Percentiles rank a stretch among this genome's conserved stretches.
Conservation (phyloP, 2,113 vertebrate species). For the Scytalopus superciliaris region DNA sequence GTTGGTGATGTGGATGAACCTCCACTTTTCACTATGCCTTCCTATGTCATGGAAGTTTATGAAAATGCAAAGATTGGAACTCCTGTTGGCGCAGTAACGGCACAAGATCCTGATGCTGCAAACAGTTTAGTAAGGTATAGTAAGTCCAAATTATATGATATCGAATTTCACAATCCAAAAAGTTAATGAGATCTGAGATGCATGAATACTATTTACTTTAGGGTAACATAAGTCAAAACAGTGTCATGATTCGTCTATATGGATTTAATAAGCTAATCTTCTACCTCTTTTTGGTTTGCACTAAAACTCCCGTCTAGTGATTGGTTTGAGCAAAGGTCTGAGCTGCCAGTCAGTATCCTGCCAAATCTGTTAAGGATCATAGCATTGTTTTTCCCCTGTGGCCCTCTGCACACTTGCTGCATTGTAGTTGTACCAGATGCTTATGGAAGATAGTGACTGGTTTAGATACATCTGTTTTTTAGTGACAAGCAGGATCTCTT, state of each 20-base stretch:
- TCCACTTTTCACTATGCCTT: constrained; percentile 89
- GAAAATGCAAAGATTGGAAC: constrained; percentile 89
- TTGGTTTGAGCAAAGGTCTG: background rate
- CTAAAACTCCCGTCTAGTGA: background rate
- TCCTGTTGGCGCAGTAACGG: constrained; percentile 86
- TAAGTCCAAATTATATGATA: background rate
- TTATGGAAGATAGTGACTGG: background rate
- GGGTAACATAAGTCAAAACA: background rate
- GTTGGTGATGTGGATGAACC: constrained; percentile 95
- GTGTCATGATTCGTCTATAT: background rate
- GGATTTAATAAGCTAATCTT: background rate
- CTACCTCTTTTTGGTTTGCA: background rate
- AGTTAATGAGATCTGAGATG: background rate
- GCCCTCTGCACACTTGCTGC: background rate
- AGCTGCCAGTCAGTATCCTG: background rate
- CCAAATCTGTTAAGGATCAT: background rate
- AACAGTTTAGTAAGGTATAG: constrained; percentile 89
- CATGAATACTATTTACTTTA: background rate
- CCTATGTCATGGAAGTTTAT: constrained; percentile 92
- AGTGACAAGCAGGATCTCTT: background rate
- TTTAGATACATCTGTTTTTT: background rate
- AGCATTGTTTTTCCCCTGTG: background rate
- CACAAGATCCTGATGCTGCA: constrained; percentile 92
- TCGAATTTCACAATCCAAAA: background rate
- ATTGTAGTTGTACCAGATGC: background rate